Evolutionary conservation across 2,797 vertebrate species (phyloP), one percentile per base, ranked within the genome.

Genomic region (Ptychadena robeensis): DNA sequence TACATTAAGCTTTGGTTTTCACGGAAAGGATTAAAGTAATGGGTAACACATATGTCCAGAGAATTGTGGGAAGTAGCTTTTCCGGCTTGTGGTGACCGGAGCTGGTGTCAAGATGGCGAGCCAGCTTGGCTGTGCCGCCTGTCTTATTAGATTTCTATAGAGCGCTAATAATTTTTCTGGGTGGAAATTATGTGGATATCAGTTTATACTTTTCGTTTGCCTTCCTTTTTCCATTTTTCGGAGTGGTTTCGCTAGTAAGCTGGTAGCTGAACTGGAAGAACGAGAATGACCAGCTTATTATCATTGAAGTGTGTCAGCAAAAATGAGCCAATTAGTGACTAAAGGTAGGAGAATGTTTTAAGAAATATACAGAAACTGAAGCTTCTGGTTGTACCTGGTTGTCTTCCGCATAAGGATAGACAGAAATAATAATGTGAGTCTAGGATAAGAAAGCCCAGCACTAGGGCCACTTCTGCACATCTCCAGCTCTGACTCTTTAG

Each of bases 21-120:
- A 8, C 15, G 12, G 48, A 68, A 79, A 69, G 40, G 65, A 79
- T 57, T 44, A 57, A 40, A 79, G 28, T 79, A 68, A 79, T 79
- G 76, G 44, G 48, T 22, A 79, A 69, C 64, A 30, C 63, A 68
- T 69, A 79, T 68, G 76, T 79, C 31, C 12, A 35, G 65, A 48
- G 66, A 18, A 69, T 15, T 59, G 75, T 68, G 53, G 76, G 76
- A 79, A 79, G 76, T 69, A 57, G 44, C 65, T 79, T 79, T 79
- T 79, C 76, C 76, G 65, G 32, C 28, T 28, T 79, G 65, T 79
- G 76, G 76, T 69, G 76, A 40, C 65, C 65, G 34, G 35, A 68
- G 65, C 32, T 69, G 76, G 65, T 79, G 76, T 79, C 44, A 69
- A 79, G 9, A 40, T 68, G 65, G 76, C 66, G n/a, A 79, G 76